phyloP scores from a whole-genome alignment of 1,140 invertebrate genomes.

The Drosophila dunni region DNA sequence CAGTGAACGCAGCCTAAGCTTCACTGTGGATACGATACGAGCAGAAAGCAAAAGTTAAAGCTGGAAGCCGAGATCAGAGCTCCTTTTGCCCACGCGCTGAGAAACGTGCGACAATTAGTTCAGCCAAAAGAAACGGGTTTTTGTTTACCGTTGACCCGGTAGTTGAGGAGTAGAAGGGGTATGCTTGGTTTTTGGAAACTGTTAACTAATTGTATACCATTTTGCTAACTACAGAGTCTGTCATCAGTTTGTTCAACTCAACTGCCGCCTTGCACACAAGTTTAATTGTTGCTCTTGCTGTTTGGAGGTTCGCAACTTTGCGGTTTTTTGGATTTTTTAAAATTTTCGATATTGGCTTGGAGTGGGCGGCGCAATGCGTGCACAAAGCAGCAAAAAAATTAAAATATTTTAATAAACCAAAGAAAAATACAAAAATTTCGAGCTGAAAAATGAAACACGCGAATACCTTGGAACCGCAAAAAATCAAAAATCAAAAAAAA shows the following conservation, averaged over 20 bases:
- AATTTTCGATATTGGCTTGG: not conserved
- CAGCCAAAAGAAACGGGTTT: slow-evolving; percentile 58
- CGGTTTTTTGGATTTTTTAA: slow-evolving; percentile 3
- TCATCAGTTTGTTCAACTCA: not conserved
- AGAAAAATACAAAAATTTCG: slow-evolving; percentile 8
- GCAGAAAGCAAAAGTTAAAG: slow-evolving; percentile 36
- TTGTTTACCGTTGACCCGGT: not conserved
- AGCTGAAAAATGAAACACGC: slow-evolving; percentile 57
- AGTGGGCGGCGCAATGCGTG: slow-evolving; percentile 77
- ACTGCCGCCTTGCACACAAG: not conserved
- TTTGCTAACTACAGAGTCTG: not conserved
- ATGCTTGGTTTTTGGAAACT: too few relatives aligned
- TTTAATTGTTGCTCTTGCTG: slow-evolving; percentile 19
- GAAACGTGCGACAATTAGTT: slow-evolving; percentile 77
- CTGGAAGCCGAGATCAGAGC: slow-evolving; percentile 9
- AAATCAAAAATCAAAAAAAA: slow-evolving; percentile 25
- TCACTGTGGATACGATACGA: not conserved
- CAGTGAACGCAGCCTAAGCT: slow-evolving; percentile 1
- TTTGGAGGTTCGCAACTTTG: slow-evolving; percentile 13
- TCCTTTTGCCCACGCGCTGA: slow-evolving; percentile 66
- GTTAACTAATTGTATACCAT: too few relatives aligned
- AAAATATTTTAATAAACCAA: slow-evolving; percentile 48
- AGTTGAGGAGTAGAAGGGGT: too few relatives aligned
- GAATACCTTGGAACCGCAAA: slow-evolving; percentile 77
- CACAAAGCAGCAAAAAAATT: slow-evolving; percentile 39